phyloP scores from a whole-genome alignment of 2,113 vertebrate species.

The Urocolius indicus region DNA sequence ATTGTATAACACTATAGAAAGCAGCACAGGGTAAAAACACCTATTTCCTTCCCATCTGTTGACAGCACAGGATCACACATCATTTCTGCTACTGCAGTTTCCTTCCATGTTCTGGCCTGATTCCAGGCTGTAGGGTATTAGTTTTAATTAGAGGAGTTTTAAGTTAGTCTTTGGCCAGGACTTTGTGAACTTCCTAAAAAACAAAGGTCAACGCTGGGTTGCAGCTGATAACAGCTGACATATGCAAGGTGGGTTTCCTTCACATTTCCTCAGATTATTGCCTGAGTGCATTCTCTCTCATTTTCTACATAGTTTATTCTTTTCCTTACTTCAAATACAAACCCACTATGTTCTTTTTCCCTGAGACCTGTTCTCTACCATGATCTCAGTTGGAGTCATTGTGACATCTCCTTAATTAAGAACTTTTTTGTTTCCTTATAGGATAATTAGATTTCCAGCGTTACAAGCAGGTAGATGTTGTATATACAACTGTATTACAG shows the following conservation, averaged over 20 bases:
- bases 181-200: background rate
- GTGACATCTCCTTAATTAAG: background rate
- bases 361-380: background rate
- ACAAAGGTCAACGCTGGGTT: background rate
- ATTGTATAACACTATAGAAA: background rate
- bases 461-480: background rate
- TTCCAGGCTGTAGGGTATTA: background rate
- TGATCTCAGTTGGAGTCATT: background rate
- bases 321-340: background rate
- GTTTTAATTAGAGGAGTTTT: background rate
- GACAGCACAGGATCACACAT: background rate
- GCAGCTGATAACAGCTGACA: background rate
- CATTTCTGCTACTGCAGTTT: background rate
- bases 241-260: background rate
- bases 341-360: background rate
- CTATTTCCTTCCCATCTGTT: background rate
- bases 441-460: background rate
- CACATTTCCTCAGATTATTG: background rate
- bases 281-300: background rate
- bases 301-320: background rate
- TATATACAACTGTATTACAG: background rate
- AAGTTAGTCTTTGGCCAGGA: background rate
- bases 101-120: background rate
- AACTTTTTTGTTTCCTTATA: background rate
- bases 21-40: background rate